Evolutionary conservation across 2,797 vertebrate genomes (phyloP).

Genomic region (Varecia variegata): DNA sequence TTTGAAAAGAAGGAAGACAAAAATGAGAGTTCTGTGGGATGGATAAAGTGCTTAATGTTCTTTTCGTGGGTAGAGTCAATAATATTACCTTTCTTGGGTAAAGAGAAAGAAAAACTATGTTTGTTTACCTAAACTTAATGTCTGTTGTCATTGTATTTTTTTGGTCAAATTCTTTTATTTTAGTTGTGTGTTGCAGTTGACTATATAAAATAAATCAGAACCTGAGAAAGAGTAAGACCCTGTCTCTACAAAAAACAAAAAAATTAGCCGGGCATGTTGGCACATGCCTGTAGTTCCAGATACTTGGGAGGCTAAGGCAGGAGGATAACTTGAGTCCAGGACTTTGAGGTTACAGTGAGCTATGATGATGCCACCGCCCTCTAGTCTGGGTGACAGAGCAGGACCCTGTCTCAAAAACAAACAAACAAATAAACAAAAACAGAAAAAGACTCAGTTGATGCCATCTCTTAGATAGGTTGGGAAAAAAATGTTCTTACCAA

Average conservation of each 20-base stretch:
- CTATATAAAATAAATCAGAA: constrained; percentile 52
- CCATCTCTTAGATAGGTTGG: not conserved
- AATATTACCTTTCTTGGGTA: constrained; percentile 53
- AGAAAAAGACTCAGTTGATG: not conserved
- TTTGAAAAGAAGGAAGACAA: constrained; percentile 58
- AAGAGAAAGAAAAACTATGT: constrained; percentile 45
- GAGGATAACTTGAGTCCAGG: not conserved
- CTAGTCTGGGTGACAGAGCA: not conserved
- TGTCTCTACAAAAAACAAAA: not conserved
- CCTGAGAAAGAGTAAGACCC: not conserved
- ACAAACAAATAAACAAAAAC: not conserved
- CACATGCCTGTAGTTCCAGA: not conserved
- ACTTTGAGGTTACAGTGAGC: not conserved
- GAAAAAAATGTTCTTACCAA: constrained; percentile 17
- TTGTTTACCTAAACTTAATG: constrained; percentile 59
- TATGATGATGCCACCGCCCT: not conserved
- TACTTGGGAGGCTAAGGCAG: not conserved
- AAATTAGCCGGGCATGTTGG: not conserved
- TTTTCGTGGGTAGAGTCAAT: constrained; percentile 26
- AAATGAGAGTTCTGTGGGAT: constrained; percentile 30
- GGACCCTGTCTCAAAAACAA: not conserved
- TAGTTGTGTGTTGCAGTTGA: not conserved
- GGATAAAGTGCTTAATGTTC: constrained; percentile 45
- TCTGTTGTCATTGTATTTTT: constrained; percentile 37
- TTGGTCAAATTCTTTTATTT: constrained; percentile 12